Evolutionary conservation across 2,113 vertebrate species (phyloP).

Genomic region (Hymenochirus boettgeri): DNA sequence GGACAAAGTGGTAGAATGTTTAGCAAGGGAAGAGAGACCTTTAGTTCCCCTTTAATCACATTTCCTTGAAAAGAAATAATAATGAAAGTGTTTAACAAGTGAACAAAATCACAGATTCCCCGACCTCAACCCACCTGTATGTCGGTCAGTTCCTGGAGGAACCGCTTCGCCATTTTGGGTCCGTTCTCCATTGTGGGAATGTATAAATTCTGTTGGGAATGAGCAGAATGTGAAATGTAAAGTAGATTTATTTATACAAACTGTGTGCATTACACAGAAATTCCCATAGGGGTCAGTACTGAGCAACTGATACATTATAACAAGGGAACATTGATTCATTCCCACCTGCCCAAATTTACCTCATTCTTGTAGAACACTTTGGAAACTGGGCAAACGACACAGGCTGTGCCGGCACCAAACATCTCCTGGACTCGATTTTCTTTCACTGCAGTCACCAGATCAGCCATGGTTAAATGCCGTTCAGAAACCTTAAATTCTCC

Average conservation of each 20-base stretch:
- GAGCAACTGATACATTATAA: no score
- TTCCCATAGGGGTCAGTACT: no score
- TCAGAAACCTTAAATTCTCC: constrained; percentile 81
- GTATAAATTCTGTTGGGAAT: constrained; percentile 59
- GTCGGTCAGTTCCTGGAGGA: constrained; percentile 68
- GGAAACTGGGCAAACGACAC: constrained; percentile 75
- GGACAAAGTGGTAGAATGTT: no score
- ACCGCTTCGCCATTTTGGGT: constrained; percentile 62
- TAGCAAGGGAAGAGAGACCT: no score
- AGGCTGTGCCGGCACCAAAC: constrained; percentile 88
- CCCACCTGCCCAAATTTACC: constrained; percentile 57
- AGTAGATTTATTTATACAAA: no score
- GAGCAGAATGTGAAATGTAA: no score
- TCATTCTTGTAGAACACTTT: constrained; percentile 72
- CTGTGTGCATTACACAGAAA: no score
- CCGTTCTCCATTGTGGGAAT: constrained; percentile 72
- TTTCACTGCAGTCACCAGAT: constrained; percentile 67
- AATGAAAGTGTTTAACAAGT: no score
- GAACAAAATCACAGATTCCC: no score
- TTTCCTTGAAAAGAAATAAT: no score
- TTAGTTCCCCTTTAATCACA: no score
- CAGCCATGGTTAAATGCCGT: constrained; percentile 77
- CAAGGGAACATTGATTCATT: no score
- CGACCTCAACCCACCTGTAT: constrained; percentile 64
- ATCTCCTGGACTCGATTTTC: constrained; percentile 76